These are phyloP conservation scores for Eristalinus sepulchralis DNA, from an alignment of 2,888 invertebrate genomes.

Conservation along the genomic window DNA sequence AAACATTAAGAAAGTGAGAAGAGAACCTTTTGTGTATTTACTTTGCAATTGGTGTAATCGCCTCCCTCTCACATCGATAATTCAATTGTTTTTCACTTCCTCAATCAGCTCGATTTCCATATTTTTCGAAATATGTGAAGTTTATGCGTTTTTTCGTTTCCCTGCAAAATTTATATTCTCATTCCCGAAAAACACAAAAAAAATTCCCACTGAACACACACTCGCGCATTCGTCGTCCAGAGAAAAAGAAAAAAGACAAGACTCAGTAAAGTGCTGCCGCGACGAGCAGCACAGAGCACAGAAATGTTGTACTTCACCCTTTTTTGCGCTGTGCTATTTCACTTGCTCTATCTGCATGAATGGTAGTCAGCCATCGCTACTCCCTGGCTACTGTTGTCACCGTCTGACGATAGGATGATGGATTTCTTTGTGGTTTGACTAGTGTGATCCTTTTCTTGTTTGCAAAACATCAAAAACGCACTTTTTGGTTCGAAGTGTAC, in stretches of 20 bases:
- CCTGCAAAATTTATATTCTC: background rate
- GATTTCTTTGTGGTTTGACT: background rate
- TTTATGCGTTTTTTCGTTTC: too few species aligned
- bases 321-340: slow-evolving; percentile 32
- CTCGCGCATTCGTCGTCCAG: background rate
- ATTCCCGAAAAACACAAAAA: slow-evolving; percentile 53
- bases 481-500: slow-evolving; percentile 11
- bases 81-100: slow-evolving; percentile 28
- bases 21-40: slow-evolving; percentile 24
- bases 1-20: slow-evolving; percentile 35
- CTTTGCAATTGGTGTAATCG: slow-evolving; percentile 1
- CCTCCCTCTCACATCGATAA: background rate
- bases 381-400: slow-evolving; percentile 12
- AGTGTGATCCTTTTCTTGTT: slow-evolving; percentile 1
- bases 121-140: slow-evolving; percentile 9
- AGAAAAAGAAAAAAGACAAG: slow-evolving; percentile 22
- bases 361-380: slow-evolving; percentile 14
- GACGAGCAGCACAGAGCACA: background rate
- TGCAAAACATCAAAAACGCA: background rate
- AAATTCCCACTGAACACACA: slow-evolving; percentile 17
- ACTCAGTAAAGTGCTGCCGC: background rate
- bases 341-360: slow-evolving; percentile 18
- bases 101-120: slow-evolving; percentile 20
- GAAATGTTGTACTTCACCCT: slow-evolving; percentile 29
- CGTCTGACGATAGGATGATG: background rate